phyloP scores from a whole-genome alignment of 2,888 invertebrate species.

The Tortricodes alternella region DNA sequence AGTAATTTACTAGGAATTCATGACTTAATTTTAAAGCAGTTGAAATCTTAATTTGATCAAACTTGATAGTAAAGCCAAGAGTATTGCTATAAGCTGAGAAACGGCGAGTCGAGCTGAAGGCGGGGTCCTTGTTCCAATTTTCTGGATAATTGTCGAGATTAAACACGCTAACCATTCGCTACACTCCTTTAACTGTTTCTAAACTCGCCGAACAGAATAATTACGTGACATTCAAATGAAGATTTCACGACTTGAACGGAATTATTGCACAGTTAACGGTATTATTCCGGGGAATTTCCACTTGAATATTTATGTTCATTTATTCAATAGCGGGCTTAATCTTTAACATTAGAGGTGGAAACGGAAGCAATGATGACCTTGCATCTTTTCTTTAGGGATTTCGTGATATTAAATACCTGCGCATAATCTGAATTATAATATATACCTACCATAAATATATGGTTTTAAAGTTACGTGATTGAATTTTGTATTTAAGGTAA shows the following conservation, averaged over 20 bases:
- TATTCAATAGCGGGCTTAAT: slow-evolving; percentile 28
- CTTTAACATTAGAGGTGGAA: slow-evolving; percentile 14
- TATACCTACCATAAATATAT: too few relatives aligned
- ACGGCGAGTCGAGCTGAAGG: slow-evolving; percentile 41
- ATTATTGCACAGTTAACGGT: slow-evolving; percentile 48
- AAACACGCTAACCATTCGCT: slow-evolving; percentile 56
- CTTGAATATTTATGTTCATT: slow-evolving; percentile 40
- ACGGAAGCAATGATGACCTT: slow-evolving; percentile 14
- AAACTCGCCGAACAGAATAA: slow-evolving; percentile 58
- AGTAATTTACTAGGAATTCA: too few relatives aligned
- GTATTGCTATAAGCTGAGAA: slow-evolving; percentile 39
- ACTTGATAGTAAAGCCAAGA: slow-evolving; percentile 1
- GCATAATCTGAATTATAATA: neutral
- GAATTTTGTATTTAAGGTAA: too few relatives aligned
- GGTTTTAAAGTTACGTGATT: too few relatives aligned
- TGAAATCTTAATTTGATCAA: slow-evolving; percentile 18
- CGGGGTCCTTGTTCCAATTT: slow-evolving; percentile 52
- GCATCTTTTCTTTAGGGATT: slow-evolving; percentile 5
- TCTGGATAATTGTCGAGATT: slow-evolving; percentile 68
- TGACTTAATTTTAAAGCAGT: neutral
- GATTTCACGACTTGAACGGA: slow-evolving; percentile 43
- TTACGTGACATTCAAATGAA: slow-evolving; percentile 53
- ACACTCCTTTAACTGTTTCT: slow-evolving; percentile 53
- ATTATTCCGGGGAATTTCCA: slow-evolving; percentile 45
- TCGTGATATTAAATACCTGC: neutral